These are phyloP conservation scores for Drosophila fungiperda DNA, from an alignment of 2,888 invertebrate genomes.

Conservation along the genomic window DNA sequence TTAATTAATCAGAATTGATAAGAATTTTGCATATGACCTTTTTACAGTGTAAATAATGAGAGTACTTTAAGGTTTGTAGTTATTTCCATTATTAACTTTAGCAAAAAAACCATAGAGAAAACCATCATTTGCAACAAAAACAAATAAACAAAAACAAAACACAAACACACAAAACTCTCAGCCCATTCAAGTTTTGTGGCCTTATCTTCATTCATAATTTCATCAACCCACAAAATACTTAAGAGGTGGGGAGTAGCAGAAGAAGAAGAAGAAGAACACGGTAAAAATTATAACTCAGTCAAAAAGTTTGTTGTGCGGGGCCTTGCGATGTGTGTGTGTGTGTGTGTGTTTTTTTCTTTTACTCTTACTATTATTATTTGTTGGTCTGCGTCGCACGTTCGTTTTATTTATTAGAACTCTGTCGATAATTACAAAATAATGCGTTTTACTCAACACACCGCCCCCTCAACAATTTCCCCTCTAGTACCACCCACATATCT, in stretches of 20 bases:
- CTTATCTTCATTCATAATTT: constrained; percentile 82
- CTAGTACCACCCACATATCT: neutral
- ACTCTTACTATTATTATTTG: constrained; percentile 20
- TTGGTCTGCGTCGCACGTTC: constrained; percentile 45
- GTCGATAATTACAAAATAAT: constrained; percentile 83
- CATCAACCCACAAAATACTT: constrained; percentile 71
- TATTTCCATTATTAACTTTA: neutral
- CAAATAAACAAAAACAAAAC: constrained; percentile 6
- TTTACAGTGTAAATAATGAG: neutral
- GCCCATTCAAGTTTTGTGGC: constrained; percentile 49
- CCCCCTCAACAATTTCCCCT: neutral
- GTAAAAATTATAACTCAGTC: constrained; percentile 40
- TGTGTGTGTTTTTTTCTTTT: constrained; percentile 8
- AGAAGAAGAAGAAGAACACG: neutral
- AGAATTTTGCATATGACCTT: constrained; percentile 22
- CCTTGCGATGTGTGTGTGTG: constrained; percentile 40
- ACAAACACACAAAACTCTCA: constrained; percentile 4
- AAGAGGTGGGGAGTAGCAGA: constrained; percentile 12
- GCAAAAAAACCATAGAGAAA: neutral
- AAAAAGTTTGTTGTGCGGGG: constrained; percentile 48
- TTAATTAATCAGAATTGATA: constrained; percentile 1
- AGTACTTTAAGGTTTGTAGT: neutral
- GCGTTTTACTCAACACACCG: constrained; percentile 60
- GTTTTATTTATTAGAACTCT: constrained; percentile 81
- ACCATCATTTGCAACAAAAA: neutral